Evolutionary conservation across 2,113 vertebrate species (phyloP), one percentile per base, ranked within the genome.

Genomic region (Esox niger): DNA sequence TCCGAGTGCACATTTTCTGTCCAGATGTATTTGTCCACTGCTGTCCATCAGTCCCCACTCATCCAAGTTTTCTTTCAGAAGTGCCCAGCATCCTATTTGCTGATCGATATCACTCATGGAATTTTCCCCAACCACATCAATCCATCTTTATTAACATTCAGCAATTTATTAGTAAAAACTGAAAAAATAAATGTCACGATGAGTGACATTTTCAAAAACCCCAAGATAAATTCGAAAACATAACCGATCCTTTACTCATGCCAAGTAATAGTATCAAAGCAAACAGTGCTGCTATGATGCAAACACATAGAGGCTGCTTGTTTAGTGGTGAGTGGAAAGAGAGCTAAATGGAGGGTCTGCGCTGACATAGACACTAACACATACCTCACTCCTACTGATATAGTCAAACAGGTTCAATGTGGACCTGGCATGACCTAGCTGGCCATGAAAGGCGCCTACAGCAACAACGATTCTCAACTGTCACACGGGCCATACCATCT

Each of bases 281-380:
- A 23, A n/a, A 64, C 15, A 68, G 52, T 59, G 70, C 13, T 35
- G 25, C 52, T 47, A 63, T 69, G 63, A 65, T 29, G 70, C 80
- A 77, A 77, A 73, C 75, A 79, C 78, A 58, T 49, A 74, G 70
- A 67, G 71, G 69, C 4, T 29, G 11, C 49, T 15, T 43, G 33
- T 25, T 63, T 60, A 64, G 60, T 71, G 62, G 66, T 77, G 75
- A 77, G 79, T 57, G 75, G 78, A 79, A 79, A 84, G 70, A 60
- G 71, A 76, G 82, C 85, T 88, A 88, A 86, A 79, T 86, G 80
- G 79, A 83, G 86, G 75, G 73, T 59, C 76, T 74, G 78, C 59
- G 84, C 78, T 85, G 83, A 88, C 81, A 64, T 77, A 78, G 85
- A 82, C 83, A 82, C 72, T 81, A 26, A 82, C 77, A 78, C 79